phyloP scores from a whole-genome alignment of 2,888 invertebrate species.

The Tinea trinotella region DNA sequence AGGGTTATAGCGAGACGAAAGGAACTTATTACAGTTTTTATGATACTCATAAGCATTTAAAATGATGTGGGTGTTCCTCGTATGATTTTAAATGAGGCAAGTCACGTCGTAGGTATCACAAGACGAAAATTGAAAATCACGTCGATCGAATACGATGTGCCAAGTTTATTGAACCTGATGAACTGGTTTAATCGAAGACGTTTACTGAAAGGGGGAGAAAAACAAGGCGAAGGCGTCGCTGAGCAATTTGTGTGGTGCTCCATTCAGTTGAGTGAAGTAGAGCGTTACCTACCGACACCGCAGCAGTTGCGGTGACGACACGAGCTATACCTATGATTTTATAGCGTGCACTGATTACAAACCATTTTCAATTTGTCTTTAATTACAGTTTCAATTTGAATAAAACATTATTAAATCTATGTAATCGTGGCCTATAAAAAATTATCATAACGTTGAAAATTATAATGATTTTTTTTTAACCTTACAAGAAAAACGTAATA shows the following conservation, averaged over 20 bases:
- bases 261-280: constrained; percentile 51
- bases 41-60: not conserved
- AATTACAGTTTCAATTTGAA: too few species aligned
- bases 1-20: constrained; percentile 42
- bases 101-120: not conserved
- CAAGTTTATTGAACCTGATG: constrained; percentile 40
- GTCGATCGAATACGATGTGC: not conserved
- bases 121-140: not conserved
- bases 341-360: not conserved
- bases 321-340: constrained; percentile 21
- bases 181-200: not conserved
- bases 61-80: constrained; percentile 6
- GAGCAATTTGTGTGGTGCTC: constrained; percentile 47
- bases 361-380: not conserved
- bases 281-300: constrained; percentile 40
- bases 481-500: too few species aligned
- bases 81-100: not conserved
- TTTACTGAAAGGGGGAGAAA: constrained; percentile 34
- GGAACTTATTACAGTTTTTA: not conserved
- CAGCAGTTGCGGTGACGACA: constrained; percentile 48
- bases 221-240: constrained; percentile 30
- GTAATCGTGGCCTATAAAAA: too few species aligned
- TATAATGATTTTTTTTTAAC: too few species aligned
- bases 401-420: too few species aligned
- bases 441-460: too few species aligned